These are phyloP conservation scores for Lasioglossum malachurum DNA, from an alignment of 2,888 invertebrate species.

Conservation along the genomic window DNA sequence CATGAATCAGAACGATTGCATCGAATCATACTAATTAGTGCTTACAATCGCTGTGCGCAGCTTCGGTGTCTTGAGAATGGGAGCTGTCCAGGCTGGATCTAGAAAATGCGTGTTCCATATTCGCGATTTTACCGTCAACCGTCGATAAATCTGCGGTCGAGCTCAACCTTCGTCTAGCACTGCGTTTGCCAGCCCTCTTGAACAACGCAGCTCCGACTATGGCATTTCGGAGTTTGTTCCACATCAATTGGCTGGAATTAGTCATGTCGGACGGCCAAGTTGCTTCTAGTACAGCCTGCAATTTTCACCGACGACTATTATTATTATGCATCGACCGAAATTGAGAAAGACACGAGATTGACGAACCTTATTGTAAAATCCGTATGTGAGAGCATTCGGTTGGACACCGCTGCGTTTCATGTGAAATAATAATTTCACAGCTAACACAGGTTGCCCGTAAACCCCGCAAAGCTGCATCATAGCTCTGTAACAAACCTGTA, in stretches of 20 bases:
- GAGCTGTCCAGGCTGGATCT: conserved; percentile 83
- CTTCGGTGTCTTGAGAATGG: conserved; percentile 83
- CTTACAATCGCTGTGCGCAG: conserved; percentile 81
- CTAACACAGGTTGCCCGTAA: conserved; percentile 96
- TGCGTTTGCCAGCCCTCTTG: conserved; percentile 90
- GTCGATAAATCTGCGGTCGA: conserved; percentile 85
- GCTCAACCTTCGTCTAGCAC: conserved; percentile 86
- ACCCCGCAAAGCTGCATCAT: conserved; percentile 99
- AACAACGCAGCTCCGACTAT: conserved; percentile 96
- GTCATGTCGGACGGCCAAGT: conserved; percentile 96
- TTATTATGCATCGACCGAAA: not conserved
- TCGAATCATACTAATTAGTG: conserved; percentile 7
- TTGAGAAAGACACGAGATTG: not conserved
- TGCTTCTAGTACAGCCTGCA: conserved; percentile 95
- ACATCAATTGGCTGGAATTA: conserved; percentile 93
- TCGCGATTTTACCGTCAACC: conserved; percentile 78
- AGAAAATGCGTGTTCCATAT: conserved; percentile 82
- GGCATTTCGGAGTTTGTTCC: conserved; percentile 97
- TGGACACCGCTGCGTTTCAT: conserved; percentile 97
- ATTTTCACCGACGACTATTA: conserved; percentile 28
- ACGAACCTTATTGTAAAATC: conserved; percentile 89
- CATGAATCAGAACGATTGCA: not conserved
- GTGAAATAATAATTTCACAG: conserved; percentile 95
- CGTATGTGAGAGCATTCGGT: conserved; percentile 99
- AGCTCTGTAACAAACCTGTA: conserved; percentile 96